Percentiles rank a stretch among this genome's conserved stretches.
Conservation (phyloP, 2,888 invertebrate genomes). For the Dasysyrphus albostriatus region DNA sequence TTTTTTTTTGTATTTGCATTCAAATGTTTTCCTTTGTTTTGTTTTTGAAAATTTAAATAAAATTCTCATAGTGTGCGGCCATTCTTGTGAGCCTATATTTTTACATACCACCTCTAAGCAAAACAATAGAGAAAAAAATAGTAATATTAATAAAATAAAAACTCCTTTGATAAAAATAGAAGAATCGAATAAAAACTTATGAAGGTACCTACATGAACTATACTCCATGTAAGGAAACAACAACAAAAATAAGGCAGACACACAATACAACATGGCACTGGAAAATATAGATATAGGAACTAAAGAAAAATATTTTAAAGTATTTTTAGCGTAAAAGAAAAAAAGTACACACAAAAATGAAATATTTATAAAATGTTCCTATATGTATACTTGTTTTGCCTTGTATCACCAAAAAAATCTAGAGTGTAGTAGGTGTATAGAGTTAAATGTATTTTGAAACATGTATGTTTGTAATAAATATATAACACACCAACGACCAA, state of each 20-base stretch:
- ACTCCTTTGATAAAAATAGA: constrained; percentile 14
- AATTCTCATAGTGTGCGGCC: neutral
- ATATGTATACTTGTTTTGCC: neutral
- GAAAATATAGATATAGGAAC: neutral
- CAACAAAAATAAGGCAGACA: constrained; percentile 4
- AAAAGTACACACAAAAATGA: too few relatives aligned
- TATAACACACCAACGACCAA: too few relatives aligned
- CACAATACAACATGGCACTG: neutral
- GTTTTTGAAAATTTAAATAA: constrained; percentile 17
- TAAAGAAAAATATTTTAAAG: constrained; percentile 19
- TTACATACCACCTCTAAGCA: neutral
- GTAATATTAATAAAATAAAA: constrained; percentile 1
- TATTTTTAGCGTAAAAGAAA: neutral
- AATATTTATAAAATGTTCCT: constrained; percentile 19
- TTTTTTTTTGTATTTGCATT: constrained; percentile 4
- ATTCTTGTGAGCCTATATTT: neutral
- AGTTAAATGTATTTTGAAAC: constrained; percentile 17
- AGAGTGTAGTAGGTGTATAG: neutral
- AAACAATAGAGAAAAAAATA: neutral
- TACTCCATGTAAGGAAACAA: neutral
- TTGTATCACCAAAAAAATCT: neutral
- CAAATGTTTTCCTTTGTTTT: neutral
- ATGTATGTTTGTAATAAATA: constrained; percentile 11
- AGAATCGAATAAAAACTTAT: constrained; percentile 14
- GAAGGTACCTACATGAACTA: constrained; percentile 6